Evolutionary conservation across 2,888 invertebrate genomes (phyloP), one percentile per base, ranked within the genome.

Genomic region (Hemicrepidius hirtus): DNA sequence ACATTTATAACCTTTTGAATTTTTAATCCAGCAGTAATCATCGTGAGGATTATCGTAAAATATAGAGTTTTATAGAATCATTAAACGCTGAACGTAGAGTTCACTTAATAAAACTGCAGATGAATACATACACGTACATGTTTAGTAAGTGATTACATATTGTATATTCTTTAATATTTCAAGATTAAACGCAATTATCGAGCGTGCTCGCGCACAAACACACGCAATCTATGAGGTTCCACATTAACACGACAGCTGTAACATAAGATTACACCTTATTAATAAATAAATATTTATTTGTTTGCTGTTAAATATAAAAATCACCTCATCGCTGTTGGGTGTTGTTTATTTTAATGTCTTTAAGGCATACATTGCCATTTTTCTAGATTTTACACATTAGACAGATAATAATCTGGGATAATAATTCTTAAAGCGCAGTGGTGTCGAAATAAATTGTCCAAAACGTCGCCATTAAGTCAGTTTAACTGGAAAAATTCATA

Each of bases 51-150:
- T 74, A 72, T 64, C 69, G 68, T 76, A 76, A 76, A 74, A 74
- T 72, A 68, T 68, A 59, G 59, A 72, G 70, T 76, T 76, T 76
- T 76, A 76, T 76, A 67, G 76, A 76, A 67, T 72, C 68, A 69
- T 69, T 74, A 72, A 72, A 70, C 53, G 66, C 53, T 68, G 64
- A 66, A 75, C 57, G 68, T 40, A 40, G 46, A 6, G 73, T 46
- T 66, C 65, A 71, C 68, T 62, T 71, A 68, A 71, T 74, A 75
- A 75, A 68, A 65, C 50, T 64, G 60, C 53, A 67, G 53, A 67
- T 65, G 64, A 73, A 59, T 62, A 73, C 37, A 46, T 21, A 32
- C 55, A 68, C 64, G 40, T 62, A 68, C 64, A 53, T 60, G 37
- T 71, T 60, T 60, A 66, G 37, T 53, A 71, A 71, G 46, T 53